Evolutionary conservation across 2,797 vertebrate genomes (phyloP).

Genomic region (Gymnothorax javanicus): DNA sequence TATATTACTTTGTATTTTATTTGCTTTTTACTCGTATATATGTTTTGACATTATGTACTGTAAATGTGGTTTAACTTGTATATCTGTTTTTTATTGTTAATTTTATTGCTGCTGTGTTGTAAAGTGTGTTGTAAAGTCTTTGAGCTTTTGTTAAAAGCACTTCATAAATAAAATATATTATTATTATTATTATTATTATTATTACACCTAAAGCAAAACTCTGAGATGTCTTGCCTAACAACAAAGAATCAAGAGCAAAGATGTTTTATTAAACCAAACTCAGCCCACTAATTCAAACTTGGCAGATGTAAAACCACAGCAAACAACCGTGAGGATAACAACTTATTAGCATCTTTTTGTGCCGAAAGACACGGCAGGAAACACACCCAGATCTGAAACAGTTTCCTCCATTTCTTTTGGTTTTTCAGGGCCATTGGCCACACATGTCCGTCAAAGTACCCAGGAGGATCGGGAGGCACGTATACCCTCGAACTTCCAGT

Average conservation of each 20-base stretch:
- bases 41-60: no score
- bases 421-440: constrained; percentile 95
- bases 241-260: constrained; percentile 11
- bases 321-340: neutral
- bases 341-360: neutral
- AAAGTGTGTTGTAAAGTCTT: no score
- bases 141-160: no score
- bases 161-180: no score
- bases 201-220: neutral
- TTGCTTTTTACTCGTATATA: constrained; percentile 7
- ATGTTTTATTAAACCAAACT: neutral
- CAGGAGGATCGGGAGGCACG: constrained; percentile 82
- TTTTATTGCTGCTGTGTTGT: no score
- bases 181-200: no score
- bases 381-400: constrained; percentile 74
- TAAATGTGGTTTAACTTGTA: no score
- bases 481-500: constrained; percentile 80
- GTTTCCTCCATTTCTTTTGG: constrained; percentile 74
- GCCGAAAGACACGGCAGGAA: neutral
- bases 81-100: no score
- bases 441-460: constrained; percentile 88
- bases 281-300: neutral
- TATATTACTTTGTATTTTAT: no score
- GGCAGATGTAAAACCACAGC: neutral
- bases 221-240: neutral